Conservation (phyloP, 2,113 vertebrate species). For the Machaerirhynchus nigripectus region DNA sequence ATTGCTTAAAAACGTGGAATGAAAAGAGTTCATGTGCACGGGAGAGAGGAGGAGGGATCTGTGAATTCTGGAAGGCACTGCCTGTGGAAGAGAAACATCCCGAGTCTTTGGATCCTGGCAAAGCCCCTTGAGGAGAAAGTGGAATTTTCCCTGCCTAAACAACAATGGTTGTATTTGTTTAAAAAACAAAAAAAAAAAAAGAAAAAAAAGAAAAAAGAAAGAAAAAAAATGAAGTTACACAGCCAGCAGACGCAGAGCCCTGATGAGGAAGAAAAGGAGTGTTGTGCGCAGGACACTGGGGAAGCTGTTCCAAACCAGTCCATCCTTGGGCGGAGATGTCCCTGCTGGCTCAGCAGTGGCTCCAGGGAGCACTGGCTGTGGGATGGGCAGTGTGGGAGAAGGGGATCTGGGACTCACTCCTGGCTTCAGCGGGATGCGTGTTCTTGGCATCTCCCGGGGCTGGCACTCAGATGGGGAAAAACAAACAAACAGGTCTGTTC, state of each 20-base stretch:
- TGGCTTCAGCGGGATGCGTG: background rate
- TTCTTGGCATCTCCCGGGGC: background rate
- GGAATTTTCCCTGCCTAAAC: conserved; percentile 13
- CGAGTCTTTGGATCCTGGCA: background rate
- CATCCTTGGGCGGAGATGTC: background rate
- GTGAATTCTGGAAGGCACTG: background rate
- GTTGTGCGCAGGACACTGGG: background rate
- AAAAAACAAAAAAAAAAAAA: background rate
- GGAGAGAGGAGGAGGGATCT: background rate
- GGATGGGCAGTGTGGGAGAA: background rate
- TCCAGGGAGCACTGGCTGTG: background rate
- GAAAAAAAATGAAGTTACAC: background rate
- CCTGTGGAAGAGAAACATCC: background rate
- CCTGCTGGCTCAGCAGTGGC: background rate
- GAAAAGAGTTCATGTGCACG: background rate
- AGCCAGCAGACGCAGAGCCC: background rate
- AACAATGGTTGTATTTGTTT: conserved; percentile 6
- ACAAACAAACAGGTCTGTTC: conserved; percentile 45
- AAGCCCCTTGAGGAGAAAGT: background rate
- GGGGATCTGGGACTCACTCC: background rate
- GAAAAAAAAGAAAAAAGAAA: too few relatives aligned
- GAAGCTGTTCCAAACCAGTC: conserved; percentile 8
- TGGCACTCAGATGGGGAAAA: background rate
- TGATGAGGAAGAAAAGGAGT: conserved; percentile 5
- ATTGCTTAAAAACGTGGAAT: background rate